Base-by-base conservation (phyloP, 2,113 vertebrate species). In the Aptenodytes patagonicus region DNA sequence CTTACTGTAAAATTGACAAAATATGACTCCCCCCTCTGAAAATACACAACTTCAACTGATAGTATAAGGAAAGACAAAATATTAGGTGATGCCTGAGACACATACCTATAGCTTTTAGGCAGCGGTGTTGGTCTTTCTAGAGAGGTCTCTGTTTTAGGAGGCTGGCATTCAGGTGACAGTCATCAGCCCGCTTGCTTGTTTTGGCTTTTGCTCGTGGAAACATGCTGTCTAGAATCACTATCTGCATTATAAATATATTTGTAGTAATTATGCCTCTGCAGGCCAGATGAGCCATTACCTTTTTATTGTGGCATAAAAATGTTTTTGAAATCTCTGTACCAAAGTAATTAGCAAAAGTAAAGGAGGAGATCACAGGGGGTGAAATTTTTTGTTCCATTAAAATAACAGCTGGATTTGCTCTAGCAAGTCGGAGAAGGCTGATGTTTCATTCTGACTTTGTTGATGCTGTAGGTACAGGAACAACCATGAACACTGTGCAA, bases 361-460 rank as follows among this genome's bases (percentile, higher is more conserved):
- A 93, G 40, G 44, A 89, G 55, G 40, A 86, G 84, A 88, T 96
- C 72, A 77, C 1, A 68, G 22, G 71, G 87, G 29, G 26, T 91
- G 86, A 94, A 89, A 11, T 64, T 95, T 88, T 92, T 90, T 94
- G 83, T 96, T 85, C 73, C 12, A 31, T 82, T 94, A 89, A 66
- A 82, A 55, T 60, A 93, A 40, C 42, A 31, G 49, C n/a, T 51
- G 92, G 65, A 95, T 96, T 96, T 96, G 85, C 90, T 87, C 57
- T 78, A 93, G 87, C 89, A 96, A 97, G 84, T 69, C 15, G 5
- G 73, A 88, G 65, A 86, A 95, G 55, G 86, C 64, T 97, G 95
- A 73, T 96, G 72, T 92, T 96, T 97, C 95, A 58, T 94, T 79
- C 70, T 90, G 71, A 71, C 71, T 89, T 96, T 49, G 40, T 90